A percentile compares a stretch with the other conserved stretches of the same genome.
These are phyloP conservation scores for Drosophila atripex DNA, from an alignment of 2,888 invertebrate genomes.

Conservation along the genomic window DNA sequence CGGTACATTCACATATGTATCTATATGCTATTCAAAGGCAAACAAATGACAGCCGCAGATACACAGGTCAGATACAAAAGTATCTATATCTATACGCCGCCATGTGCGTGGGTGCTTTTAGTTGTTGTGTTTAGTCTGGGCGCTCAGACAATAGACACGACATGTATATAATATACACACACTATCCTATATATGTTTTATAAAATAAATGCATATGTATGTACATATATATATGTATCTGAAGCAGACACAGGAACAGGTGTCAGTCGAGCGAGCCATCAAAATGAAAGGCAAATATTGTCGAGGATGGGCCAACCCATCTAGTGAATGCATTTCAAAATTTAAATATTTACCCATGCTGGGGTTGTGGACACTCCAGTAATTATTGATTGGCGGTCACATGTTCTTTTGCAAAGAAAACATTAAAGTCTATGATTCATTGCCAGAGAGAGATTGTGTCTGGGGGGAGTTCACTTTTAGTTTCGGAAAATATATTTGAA, in stretches of 20 bases:
- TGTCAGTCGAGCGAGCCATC: slow-evolving; percentile 48
- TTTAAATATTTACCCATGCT: slow-evolving; percentile 30
- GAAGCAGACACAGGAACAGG: slow-evolving; percentile 46
- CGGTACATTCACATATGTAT: neutral
- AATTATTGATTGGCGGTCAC: slow-evolving; percentile 8
- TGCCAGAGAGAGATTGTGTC: neutral
- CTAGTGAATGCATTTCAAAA: slow-evolving; percentile 29
- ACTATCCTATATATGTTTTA: neutral
- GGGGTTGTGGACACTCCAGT: neutral
- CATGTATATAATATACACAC: slow-evolving; percentile 22
- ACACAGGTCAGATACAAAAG: slow-evolving; percentile 39
- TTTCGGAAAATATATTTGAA: neutral
- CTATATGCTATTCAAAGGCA: slow-evolving; percentile 32
- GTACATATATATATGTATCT: slow-evolving; percentile 3
- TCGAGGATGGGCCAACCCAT: slow-evolving; percentile 7
- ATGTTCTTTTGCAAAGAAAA: neutral
- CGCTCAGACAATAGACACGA: slow-evolving; percentile 50
- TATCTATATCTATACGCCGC: slow-evolving; percentile 21
- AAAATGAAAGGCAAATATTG: slow-evolving; percentile 46
- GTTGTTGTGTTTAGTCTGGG: slow-evolving; percentile 70
- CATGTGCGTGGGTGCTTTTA: slow-evolving; percentile 49
- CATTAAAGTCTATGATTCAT: neutral
- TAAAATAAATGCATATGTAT: slow-evolving; percentile 2
- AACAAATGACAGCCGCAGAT: slow-evolving; percentile 51
- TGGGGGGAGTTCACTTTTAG: neutral